Percentiles rank a stretch among this genome's conserved stretches.
Conservation (phyloP, 2,113 vertebrate genomes). For the Myrmecophaga tridactyla region DNA sequence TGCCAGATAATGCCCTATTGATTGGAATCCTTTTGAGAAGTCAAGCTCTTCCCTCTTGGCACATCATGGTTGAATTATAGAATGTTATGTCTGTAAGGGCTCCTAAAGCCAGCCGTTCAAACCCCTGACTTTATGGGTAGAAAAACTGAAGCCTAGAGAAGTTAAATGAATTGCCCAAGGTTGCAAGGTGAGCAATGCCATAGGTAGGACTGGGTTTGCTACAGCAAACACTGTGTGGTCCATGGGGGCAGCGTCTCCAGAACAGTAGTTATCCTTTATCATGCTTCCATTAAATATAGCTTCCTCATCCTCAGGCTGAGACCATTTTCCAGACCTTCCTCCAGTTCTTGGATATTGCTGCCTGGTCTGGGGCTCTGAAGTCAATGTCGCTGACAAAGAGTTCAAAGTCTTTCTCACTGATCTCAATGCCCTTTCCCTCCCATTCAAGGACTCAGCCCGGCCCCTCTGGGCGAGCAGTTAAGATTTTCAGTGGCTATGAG, state of each 20-base stretch:
- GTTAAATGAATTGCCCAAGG: background rate
- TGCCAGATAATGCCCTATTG: background rate
- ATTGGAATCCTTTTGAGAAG: background rate
- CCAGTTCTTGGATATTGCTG: slow-evolving; percentile 57
- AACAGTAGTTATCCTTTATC: background rate
- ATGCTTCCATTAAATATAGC: background rate
- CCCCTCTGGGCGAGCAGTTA: slow-evolving; percentile 73
- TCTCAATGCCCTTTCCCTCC: slow-evolving; percentile 70
- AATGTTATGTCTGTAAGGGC: background rate
- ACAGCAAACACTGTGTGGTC: background rate
- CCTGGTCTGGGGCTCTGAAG: slow-evolving; percentile 67
- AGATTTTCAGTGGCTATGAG: slow-evolving; percentile 68
- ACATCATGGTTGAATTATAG: background rate
- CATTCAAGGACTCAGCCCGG: slow-evolving; percentile 69
- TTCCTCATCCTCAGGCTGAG: slow-evolving; percentile 40
- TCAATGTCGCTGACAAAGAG: slow-evolving; percentile 54
- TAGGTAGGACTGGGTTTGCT: background rate
- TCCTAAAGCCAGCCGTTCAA: background rate
- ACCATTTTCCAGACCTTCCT: slow-evolving; percentile 21
- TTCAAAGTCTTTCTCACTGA: slow-evolving; percentile 68
- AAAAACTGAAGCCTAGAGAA: background rate
- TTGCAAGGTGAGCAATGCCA: background rate
- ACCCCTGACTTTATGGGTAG: background rate
- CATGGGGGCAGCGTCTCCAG: background rate
- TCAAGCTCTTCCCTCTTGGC: background rate